These are phyloP conservation scores for Serrognathus titanus DNA, from an alignment of 2,888 invertebrate genomes.

Conservation along the genomic window DNA sequence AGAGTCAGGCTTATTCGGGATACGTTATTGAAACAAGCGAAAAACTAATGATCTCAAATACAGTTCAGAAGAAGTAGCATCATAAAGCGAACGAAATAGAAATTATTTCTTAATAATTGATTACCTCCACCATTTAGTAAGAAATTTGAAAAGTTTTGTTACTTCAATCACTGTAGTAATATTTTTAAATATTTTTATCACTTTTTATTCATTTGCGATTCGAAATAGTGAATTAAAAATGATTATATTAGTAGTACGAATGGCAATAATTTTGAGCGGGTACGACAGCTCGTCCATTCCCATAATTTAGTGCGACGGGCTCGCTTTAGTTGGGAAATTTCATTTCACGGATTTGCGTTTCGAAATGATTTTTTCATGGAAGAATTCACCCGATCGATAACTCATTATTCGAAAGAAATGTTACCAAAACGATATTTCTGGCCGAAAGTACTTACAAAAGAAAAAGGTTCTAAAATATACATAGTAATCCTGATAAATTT, in stretches of 20 bases:
- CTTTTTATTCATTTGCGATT: neutral
- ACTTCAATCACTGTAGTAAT: neutral
- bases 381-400: conserved; percentile 7
- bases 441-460: too few species aligned
- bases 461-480: too few species aligned
- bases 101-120: too few species aligned
- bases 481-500: too few species aligned
- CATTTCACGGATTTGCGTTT: conserved; percentile 21
- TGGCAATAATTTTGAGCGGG: neutral
- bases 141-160: neutral
- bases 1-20: too few species aligned
- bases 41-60: too few species aligned
- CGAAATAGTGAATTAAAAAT: neutral
- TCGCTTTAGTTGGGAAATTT: conserved; percentile 11
- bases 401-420: neutral
- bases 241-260: neutral
- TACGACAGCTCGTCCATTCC: neutral
- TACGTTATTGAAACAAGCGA: too few species aligned
- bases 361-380: conserved; percentile 9
- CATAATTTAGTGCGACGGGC: neutral
- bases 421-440: too few species aligned
- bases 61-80: too few species aligned
- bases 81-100: too few species aligned
- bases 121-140: too few species aligned
- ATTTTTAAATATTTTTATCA: neutral